Base-by-base conservation (phyloP, 2,797 vertebrate genomes). In the Siniperca obscura region DNA sequence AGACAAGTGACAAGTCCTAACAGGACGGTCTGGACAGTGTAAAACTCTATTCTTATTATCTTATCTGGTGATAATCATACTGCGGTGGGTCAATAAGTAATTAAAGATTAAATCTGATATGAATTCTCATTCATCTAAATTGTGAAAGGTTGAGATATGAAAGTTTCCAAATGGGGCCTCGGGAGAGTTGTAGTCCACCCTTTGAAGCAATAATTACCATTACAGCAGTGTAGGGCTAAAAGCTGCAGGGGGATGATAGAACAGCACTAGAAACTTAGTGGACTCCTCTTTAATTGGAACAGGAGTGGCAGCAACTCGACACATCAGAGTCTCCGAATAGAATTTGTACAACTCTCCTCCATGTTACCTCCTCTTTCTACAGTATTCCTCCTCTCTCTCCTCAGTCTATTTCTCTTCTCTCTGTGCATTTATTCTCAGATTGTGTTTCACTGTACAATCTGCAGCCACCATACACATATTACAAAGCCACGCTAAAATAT, bases 141-240 rank as follows among this genome's bases (percentile, higher is more conserved):
- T 88, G 88, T 74, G 87, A 93, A 91, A 87, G 91, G 91, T 90
- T 93, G 84, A 90, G 90, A 92, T 87, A 82, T 94, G 84, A 95
- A 94, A 94, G 89, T 94, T 94, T 93, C 83, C 88, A 93, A 93
- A 95, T 87, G 82, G 90, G 79, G 90, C 89, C 93, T 84, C 85
- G 8, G 87, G 94, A 93, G 93, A 86, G 91, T 88, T 83, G 82
- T 65, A 83, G 87, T 89, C 89, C 90, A 91, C 79, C 90, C 93
- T 94, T 95, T 95, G 93, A 95, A 92, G 92, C 91, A 92, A 94
- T 95, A 94, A 96, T 95, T 94, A 95, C 87, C 80, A 84, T 90
- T 84, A 84, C 80, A 88, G 87, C 86, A 70, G 88, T 36, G 50
- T 53, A 50, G 78, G 78, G 80, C 86, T 74, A 73, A 83, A 79